These are phyloP conservation scores for Gasteruption jaculator DNA, from an alignment of 2,888 invertebrate species.

Conservation along the genomic window DNA sequence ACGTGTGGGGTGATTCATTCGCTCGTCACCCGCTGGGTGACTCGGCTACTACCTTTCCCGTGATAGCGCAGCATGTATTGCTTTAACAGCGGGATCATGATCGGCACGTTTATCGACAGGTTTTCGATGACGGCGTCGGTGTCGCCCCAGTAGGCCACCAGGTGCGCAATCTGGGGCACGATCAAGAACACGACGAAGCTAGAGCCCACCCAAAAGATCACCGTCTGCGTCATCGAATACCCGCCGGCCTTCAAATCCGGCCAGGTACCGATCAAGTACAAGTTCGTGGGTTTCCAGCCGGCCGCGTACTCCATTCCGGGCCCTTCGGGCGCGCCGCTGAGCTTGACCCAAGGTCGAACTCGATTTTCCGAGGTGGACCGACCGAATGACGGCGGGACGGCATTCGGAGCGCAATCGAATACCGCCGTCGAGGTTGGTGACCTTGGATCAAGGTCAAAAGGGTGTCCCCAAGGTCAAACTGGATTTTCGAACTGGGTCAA, in stretches of 20 bases:
- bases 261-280: constrained; percentile 27
- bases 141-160: constrained; percentile 23
- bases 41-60: constrained; percentile 19
- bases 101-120: constrained; percentile 26
- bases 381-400: too few relatives aligned
- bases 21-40: too few relatives aligned
- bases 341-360: neutral
- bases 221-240: constrained; percentile 3
- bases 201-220: constrained; percentile 18
- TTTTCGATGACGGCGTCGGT: constrained; percentile 30
- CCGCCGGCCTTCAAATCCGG: constrained; percentile 20
- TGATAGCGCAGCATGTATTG: constrained; percentile 17
- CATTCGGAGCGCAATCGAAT: too few relatives aligned
- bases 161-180: constrained; percentile 18
- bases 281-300: constrained; percentile 23
- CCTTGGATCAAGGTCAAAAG: too few relatives aligned
- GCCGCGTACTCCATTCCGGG: constrained; percentile 19
- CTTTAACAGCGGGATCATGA: constrained; percentile 20
- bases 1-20: constrained; percentile 24
- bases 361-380: too few relatives aligned
- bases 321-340: neutral
- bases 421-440: too few relatives aligned
- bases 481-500: too few relatives aligned
- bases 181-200: constrained; percentile 18
- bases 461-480: too few relatives aligned